Base-by-base conservation (phyloP, 2,113 vertebrate species). In the Microcebus lehilahytsara region DNA sequence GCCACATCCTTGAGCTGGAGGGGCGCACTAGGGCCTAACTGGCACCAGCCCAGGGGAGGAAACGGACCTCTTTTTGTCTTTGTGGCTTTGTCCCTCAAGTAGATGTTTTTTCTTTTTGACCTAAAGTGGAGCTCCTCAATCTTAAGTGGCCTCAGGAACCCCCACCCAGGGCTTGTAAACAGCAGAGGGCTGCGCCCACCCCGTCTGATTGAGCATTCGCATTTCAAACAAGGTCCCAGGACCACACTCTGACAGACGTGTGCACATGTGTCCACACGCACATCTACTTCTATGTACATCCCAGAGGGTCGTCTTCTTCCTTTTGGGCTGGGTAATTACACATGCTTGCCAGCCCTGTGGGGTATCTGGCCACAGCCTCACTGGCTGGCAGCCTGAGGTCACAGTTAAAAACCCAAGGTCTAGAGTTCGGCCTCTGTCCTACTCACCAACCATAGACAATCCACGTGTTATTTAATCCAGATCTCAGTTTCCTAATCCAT, bases 401-500 rank as follows among this genome's bases (percentile, higher is more conserved):
- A 27, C 0, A 2, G 25, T 56, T 51, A 25, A 96, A 91, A 90
- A 51, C 4, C 66, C 25, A 30, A 4, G 13, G 34, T 60, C 30
- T 42, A 51, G 27, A 78, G 51, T 37, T 27, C 25, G 37, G 78
- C 9, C 69, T 40, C 30, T 75, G 32, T 79, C 67, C 64, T 23
- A 91, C 81, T 42, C 37, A 58, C n/a, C 46, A 71, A 17, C 49
- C 25, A 40, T 10, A 51, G 30, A 75, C 10, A 6, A 56, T 13
- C 32, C 51, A 64, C 77, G 67, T 81, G 37, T 74, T 62, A 16
- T 77, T 62, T 89, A 58, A 86, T 46, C 40, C 46, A 89, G 75
- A 42, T 34, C 71, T 95, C 60, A 42, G 42, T 62, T 93, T 96
- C 37, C 64, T 87, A 85, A 69, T 69, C 64, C 16, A 5, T 5